phyloP scores from a whole-genome alignment of 2,888 invertebrate genomes.

The Rhogogaster chlorosoma region DNA sequence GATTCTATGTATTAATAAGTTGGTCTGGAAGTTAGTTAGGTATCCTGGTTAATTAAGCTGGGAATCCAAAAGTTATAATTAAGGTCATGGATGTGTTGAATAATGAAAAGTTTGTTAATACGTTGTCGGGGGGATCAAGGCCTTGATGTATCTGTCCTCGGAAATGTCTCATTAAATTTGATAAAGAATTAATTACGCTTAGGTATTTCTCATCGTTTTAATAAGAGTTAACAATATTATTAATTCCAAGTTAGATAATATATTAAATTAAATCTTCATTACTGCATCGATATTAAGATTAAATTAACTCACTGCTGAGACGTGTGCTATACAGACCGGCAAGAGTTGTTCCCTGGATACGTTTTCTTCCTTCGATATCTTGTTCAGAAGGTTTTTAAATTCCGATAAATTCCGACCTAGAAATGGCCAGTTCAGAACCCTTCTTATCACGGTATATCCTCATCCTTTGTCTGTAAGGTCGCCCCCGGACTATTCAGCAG shows the following conservation, averaged over 20 bases:
- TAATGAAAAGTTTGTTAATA: conserved; percentile 32
- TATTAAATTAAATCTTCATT: conserved; percentile 17
- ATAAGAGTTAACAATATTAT: conserved; percentile 15
- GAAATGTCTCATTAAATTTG: conserved; percentile 28
- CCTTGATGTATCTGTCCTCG: conserved; percentile 15
- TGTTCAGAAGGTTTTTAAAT: conserved; percentile 31
- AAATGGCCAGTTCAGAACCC: conserved; percentile 35
- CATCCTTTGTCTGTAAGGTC: conserved; percentile 48
- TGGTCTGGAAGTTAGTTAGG: not conserved
- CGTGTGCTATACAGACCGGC: not conserved
- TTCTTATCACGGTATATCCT: conserved; percentile 46
- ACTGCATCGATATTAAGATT: conserved; percentile 24
- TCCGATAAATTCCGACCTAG: conserved; percentile 37
- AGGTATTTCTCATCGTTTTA: conserved; percentile 7
- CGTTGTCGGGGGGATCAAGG: not conserved
- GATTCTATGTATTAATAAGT: conserved; percentile 8
- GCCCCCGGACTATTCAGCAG: conserved; percentile 43
- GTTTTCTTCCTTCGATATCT: not conserved
- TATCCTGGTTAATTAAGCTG: conserved; percentile 5
- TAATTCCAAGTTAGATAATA: not conserved
- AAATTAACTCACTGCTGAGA: not conserved
- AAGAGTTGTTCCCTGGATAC: not conserved
- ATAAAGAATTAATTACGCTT: conserved; percentile 39
- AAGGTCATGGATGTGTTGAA: not conserved
- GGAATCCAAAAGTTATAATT: conserved; percentile 15